Evolutionary conservation across 2,797 vertebrate genomes (phyloP).

Genomic region (Sciurus carolinensis): DNA sequence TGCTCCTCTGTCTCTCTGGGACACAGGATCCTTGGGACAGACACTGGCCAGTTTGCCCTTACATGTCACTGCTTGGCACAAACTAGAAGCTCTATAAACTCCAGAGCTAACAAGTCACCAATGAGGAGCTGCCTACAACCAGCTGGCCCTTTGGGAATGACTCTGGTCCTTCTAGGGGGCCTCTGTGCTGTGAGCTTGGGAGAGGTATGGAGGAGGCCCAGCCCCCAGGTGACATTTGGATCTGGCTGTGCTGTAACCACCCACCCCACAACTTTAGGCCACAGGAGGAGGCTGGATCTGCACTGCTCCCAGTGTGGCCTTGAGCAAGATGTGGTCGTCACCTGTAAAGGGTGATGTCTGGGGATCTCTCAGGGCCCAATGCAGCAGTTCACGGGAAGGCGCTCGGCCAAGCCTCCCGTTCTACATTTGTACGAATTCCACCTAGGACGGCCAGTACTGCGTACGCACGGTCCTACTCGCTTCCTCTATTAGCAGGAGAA

Average conservation of each 20-base stretch:
- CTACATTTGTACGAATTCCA: fast-evolving
- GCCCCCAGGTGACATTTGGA: neutral
- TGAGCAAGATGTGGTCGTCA: fast-evolving
- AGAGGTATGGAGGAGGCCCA: neutral
- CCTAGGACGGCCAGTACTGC: fast-evolving
- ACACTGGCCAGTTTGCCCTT: neutral
- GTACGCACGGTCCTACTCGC: too few species aligned
- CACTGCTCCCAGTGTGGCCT: fast-evolving
- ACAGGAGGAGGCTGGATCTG: neutral
- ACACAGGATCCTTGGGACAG: neutral
- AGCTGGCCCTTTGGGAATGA: fast-evolving
- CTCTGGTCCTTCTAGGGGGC: neutral
- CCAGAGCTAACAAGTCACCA: neutral
- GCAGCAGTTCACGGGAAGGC: fast-evolving
- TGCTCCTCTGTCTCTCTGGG: neutral
- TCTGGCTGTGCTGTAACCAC: neutral
- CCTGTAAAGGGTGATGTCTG: fast-evolving
- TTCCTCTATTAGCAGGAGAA: fast-evolving
- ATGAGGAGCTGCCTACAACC: neutral
- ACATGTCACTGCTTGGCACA: fast-evolving
- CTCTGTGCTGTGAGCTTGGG: neutral
- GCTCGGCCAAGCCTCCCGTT: fast-evolving
- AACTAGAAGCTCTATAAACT: neutral
- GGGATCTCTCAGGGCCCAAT: too few species aligned
- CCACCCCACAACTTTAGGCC: neutral